Conservation (phyloP, 1,140 invertebrate species). For the Drosophila oshimai region DNA sequence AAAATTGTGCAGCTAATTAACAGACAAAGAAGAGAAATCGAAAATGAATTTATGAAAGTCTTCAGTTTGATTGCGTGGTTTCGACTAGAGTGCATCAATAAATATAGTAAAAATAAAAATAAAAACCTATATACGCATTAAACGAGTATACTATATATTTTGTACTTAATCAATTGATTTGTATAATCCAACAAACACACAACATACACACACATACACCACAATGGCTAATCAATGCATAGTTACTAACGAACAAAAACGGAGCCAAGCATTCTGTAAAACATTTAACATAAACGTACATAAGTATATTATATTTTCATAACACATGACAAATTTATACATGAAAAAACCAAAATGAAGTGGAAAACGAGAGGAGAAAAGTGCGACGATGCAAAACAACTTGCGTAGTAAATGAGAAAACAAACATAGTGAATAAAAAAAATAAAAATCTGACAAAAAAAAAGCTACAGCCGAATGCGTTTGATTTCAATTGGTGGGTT, state of each 20-base stretch:
- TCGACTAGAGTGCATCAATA: constrained; percentile 59
- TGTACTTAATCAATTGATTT: constrained; percentile 67
- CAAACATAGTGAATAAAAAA: constrained; percentile 77
- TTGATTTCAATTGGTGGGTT: constrained; percentile 39
- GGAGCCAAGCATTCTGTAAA: constrained; percentile 77
- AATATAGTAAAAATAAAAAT: constrained; percentile 36
- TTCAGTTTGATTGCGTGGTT: constrained; percentile 77
- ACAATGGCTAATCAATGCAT: constrained; percentile 68
- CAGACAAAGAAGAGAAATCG: constrained; percentile 37
- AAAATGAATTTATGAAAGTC: constrained; percentile 61
- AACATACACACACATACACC: constrained; percentile 20
- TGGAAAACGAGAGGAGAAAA: constrained; percentile 35
- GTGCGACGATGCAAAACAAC: constrained; percentile 69
- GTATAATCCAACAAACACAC: constrained; percentile 50
- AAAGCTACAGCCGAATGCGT: constrained; percentile 53
- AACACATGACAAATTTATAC: constrained; percentile 81
- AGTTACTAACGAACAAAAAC: constrained; percentile 66
- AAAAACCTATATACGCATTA: constrained; percentile 42
- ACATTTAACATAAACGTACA: constrained; percentile 72
- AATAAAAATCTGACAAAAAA: constrained; percentile 75
- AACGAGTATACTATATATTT: constrained; percentile 61
- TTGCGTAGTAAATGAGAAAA: constrained; percentile 77
- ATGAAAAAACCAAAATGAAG: constrained; percentile 43
- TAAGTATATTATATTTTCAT: constrained; percentile 81
- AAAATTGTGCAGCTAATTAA: constrained; percentile 58